A percentile compares a stretch with the other conserved stretches of the same genome.
These are phyloP conservation scores for Calcarius lapponicus DNA, from an alignment of 2,797 vertebrate species.

Conservation along the genomic window DNA sequence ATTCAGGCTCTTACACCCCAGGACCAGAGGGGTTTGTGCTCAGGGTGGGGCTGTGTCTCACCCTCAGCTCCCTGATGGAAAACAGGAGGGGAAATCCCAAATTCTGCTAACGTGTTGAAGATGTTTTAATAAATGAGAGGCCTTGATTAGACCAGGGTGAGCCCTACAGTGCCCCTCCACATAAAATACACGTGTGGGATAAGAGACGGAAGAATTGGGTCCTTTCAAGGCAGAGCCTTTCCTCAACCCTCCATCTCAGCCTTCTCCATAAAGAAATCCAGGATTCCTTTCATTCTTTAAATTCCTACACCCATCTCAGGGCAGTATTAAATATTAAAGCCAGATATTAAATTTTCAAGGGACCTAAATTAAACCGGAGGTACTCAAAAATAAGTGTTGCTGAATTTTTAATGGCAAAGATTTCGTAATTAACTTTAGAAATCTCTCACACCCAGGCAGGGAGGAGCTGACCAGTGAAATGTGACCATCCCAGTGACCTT, in stretches of 20 bases:
- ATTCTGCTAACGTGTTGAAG: neutral
- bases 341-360: slow-evolving; percentile 68
- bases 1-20: no score
- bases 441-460: neutral
- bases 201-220: neutral
- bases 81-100: neutral
- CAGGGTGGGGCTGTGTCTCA: neutral
- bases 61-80: neutral
- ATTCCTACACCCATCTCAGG: neutral
- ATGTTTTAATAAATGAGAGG: no score
- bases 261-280: neutral
- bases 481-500: neutral
- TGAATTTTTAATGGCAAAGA: slow-evolving; percentile 62
- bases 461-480: neutral
- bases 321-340: slow-evolving; percentile 67
- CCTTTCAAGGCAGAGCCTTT: neutral
- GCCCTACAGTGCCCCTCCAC: no score
- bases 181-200: neutral
- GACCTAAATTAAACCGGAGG: slow-evolving; percentile 57
- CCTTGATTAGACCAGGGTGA: no score
- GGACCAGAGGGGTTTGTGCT: no score
- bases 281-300: neutral
- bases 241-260: neutral
- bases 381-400: slow-evolving; percentile 52
- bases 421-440: slow-evolving; percentile 50